A percentile compares a stretch with the other conserved stretches of the same genome.
These are phyloP conservation scores for Gallinago nigripennis DNA, from an alignment of 2,797 vertebrate species.

Conservation along the genomic window DNA sequence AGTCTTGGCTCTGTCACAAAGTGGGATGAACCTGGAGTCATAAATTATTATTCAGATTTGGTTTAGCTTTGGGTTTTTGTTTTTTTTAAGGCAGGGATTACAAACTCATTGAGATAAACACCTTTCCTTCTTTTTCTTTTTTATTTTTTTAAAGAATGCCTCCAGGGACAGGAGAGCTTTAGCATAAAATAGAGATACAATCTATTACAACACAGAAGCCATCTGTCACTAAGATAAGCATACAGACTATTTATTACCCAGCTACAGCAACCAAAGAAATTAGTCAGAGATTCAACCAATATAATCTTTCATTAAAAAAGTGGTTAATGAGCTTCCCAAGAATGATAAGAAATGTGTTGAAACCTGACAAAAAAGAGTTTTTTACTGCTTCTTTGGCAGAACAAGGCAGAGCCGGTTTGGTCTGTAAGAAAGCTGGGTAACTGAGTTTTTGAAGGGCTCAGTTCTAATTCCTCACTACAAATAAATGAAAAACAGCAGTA, in stretches of 20 bases:
- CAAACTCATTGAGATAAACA: constrained; percentile 40
- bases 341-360: constrained; percentile 48
- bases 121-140: not conserved
- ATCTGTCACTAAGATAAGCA: constrained; percentile 59
- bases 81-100: constrained; percentile 30
- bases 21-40: not conserved
- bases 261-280: constrained; percentile 44
- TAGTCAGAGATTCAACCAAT: constrained; percentile 38
- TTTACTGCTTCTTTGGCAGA: not conserved
- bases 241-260: constrained; percentile 47
- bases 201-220: constrained; percentile 63
- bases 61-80: not conserved
- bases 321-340: constrained; percentile 11
- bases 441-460: not conserved
- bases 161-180: constrained; percentile 45
- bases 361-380: constrained; percentile 7
- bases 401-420: not conserved
- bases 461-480: not conserved
- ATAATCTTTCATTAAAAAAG: constrained; percentile 35
- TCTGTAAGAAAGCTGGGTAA: not conserved
- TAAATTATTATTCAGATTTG: constrained; percentile 26
- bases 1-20: constrained; percentile 6
- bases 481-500: not conserved
- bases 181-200: constrained; percentile 17
- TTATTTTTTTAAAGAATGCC: constrained; percentile 2